Evolutionary conservation across 1,140 invertebrate genomes (phyloP), one percentile per base, ranked within the genome.

Genomic region (Caenorhabditis latens): DNA sequence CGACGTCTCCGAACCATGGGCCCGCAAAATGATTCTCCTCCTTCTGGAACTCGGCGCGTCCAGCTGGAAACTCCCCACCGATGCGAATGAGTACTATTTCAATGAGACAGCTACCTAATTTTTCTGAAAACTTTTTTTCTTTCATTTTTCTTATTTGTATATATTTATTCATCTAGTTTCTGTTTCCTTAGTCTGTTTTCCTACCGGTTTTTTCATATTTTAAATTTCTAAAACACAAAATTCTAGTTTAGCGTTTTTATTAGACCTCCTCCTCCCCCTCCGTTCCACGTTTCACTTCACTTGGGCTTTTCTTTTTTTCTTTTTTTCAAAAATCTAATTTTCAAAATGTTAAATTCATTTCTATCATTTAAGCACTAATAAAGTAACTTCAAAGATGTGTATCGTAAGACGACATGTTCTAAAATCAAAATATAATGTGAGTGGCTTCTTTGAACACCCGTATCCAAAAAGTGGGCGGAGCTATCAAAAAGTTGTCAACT

Each of bases 11-110:
- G 91, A 91, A 57, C 90, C 91, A 48, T 91, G 91, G 91, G 90
- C 91, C 14, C 71, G 91, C n/a, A 92, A 92, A 85, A 91, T 91
- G 91, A 90, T 91, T 71, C 82, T 91, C 32, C 87, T 91, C 4
- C 84, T 91, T n/a, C 86, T 91, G 79, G 91, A 91, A 84, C 84
- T 91, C 14, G 53, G 90, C 32, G 91, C 91, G 16, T 85, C 86
- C 21, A 88, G 89, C 8, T 91, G 89, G 89, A 90, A 86, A 48
- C 86, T 91, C 32, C 90, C 91, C 9, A 82, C 89, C 11, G 91
- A 92, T 42, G 90, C 91, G 16, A 91, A 92, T 84, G 91, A 91
- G 43, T 91, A 92, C 57, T 91, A 91, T 85, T 91, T 91, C 87
- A 90, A 92, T 46, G 88, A 89, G 46, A 79, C 87, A 32, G n/a